Evolutionary conservation across 2,888 invertebrate species (phyloP).

Genomic region (Nephrocerus scutellatus): DNA sequence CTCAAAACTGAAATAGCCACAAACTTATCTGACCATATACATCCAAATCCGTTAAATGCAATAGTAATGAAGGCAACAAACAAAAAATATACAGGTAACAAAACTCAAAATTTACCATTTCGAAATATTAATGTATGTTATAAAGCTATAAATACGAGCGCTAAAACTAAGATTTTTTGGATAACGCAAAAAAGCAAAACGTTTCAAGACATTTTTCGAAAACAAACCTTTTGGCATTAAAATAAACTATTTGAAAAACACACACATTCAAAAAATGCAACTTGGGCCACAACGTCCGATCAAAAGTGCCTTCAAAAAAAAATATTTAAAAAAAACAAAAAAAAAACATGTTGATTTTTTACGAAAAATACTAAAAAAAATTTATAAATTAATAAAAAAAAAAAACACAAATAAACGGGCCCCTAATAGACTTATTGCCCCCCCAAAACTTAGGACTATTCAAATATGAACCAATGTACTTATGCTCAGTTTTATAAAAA

Average conservation of each 20-base stretch:
- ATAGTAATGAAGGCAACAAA: conserved; percentile 74
- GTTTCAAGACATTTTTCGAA: conserved; percentile 13
- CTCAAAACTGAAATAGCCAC: conserved; percentile 69
- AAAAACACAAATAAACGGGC: conserved; percentile 57
- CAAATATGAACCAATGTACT: conserved; percentile 16
- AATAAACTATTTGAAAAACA: conserved; percentile 30
- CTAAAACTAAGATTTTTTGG: not conserved
- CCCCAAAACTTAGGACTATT: conserved; percentile 53
- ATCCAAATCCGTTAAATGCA: conserved; percentile 64
- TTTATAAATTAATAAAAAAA: conserved; percentile 70
- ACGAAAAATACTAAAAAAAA: conserved; percentile 63
- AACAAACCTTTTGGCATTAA: conserved; percentile 21
- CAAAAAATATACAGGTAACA: conserved; percentile 36
- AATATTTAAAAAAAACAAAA: conserved; percentile 30
- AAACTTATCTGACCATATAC: conserved; percentile 48
- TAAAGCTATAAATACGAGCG: conserved; percentile 1
- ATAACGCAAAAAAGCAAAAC: conserved; percentile 14
- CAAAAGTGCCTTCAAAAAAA: conserved; percentile 82
- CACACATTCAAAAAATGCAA: conserved; percentile 51
- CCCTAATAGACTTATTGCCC: conserved; percentile 81
- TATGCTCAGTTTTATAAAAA: not conserved
- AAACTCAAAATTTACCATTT: conserved; percentile 9
- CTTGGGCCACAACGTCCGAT: conserved; percentile 91
- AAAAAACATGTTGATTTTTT: conserved; percentile 73
- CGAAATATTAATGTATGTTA: conserved; percentile 5